Evolutionary conservation across 1,140 invertebrate genomes (phyloP).

Genomic region (Caerostris darwini): DNA sequence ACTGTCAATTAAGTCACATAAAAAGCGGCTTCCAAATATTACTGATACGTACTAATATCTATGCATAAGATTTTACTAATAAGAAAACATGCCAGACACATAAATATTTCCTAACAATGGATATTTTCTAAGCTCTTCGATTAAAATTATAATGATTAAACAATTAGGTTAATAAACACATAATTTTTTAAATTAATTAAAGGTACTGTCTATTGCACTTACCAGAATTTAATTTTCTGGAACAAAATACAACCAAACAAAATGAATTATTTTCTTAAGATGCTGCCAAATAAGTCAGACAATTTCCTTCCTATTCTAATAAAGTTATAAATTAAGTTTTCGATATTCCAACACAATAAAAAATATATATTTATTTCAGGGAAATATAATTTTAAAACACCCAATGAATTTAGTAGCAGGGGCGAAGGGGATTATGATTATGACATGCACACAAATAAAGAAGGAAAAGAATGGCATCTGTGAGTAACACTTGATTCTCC

Average conservation of each 20-base stretch:
- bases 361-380: slow-evolving; percentile 5
- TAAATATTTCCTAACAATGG: too few relatives aligned
- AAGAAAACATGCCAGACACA: too few relatives aligned
- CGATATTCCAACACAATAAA: background rate
- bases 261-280: background rate
- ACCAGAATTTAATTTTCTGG: too few relatives aligned
- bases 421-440: background rate
- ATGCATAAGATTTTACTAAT: too few relatives aligned
- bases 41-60: too few relatives aligned
- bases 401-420: slow-evolving; percentile 3
- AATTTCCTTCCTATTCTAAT: background rate
- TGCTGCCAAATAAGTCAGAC: background rate
- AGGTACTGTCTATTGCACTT: too few relatives aligned
- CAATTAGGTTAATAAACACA: too few relatives aligned
- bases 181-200: too few relatives aligned
- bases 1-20: too few relatives aligned
- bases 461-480: slow-evolving; percentile 19
- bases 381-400: slow-evolving; percentile 9
- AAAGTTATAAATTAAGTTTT: slow-evolving; percentile 2
- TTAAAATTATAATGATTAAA: too few relatives aligned
- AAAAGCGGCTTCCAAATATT: too few relatives aligned
- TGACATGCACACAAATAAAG: slow-evolving; percentile 22
- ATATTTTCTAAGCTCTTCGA: too few relatives aligned
- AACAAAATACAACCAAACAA: background rate
- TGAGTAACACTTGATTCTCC: slow-evolving; percentile 43